phyloP scores from a whole-genome alignment of 1,140 invertebrate genomes.

The Heliconius hermathena region DNA sequence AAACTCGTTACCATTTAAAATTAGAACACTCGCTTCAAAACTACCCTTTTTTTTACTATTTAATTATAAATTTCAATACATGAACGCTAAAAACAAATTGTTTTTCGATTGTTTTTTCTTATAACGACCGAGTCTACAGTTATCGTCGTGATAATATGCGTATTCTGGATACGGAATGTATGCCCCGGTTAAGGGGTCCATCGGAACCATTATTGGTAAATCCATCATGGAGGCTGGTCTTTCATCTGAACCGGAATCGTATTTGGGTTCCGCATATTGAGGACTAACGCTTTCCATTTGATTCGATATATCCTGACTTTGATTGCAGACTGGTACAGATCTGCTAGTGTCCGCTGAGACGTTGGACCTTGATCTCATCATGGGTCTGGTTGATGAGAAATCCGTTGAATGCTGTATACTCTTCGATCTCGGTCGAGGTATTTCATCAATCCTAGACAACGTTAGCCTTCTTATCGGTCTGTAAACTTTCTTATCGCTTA shows the following conservation, averaged over 20 bases:
- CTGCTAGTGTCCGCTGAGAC: conserved; percentile 71
- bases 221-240: conserved; percentile 65
- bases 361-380: conserved; percentile 63
- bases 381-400: conserved; percentile 63
- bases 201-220: conserved; percentile 64
- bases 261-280: conserved; percentile 70
- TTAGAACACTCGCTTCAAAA: conserved; percentile 49
- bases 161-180: conserved; percentile 73
- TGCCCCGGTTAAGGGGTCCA: conserved; percentile 60
- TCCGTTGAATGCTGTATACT: conserved; percentile 66
- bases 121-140: conserved; percentile 52
- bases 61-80: conserved; percentile 58
- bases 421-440: conserved; percentile 60
- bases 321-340: conserved; percentile 70
- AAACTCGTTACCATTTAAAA: conserved; percentile 72
- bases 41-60: background rate
- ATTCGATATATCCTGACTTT: conserved; percentile 58
- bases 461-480: conserved; percentile 65
- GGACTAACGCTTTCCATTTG: conserved; percentile 56
- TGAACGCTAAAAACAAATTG: conserved; percentile 80
- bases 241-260: conserved; percentile 58
- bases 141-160: conserved; percentile 63
- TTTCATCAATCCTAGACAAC: conserved; percentile 75
- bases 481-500: conserved; percentile 67
- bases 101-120: conserved; percentile 57